Conservation (phyloP, 2,113 vertebrate species). For the Scytalopus superciliaris region DNA sequence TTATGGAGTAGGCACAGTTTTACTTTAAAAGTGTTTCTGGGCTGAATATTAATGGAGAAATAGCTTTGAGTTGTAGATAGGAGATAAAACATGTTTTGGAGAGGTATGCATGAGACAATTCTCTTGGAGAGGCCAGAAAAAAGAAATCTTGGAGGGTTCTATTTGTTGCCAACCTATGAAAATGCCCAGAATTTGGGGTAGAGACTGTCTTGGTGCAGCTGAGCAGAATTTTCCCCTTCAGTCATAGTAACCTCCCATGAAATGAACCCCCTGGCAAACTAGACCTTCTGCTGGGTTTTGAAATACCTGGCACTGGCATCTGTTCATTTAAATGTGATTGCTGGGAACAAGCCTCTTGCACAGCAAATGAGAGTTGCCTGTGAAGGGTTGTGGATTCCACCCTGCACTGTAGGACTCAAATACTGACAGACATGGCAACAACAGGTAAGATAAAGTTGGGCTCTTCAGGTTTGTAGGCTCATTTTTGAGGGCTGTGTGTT, state of each 20-base stretch:
- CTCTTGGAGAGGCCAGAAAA: background rate
- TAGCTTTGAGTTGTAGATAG: background rate
- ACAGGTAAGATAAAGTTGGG: background rate
- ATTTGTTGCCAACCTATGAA: background rate
- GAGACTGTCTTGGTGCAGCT: background rate
- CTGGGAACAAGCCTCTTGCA: background rate
- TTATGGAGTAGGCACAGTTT: background rate
- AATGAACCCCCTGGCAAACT: background rate
- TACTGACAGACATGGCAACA: rapidly evolving
- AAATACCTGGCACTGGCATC: background rate
- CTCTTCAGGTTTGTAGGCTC: background rate
- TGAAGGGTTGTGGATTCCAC: background rate
- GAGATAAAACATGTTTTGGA: background rate
- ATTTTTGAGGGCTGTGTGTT: background rate
- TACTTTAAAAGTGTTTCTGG: background rate
- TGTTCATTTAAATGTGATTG: background rate
- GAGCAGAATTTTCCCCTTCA: background rate
- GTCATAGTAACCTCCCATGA: background rate
- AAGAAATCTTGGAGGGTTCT: background rate
- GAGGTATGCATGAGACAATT: background rate
- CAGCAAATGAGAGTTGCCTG: background rate
- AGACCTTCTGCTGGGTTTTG: background rate
- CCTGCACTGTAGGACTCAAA: background rate
- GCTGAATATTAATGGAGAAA: background rate
- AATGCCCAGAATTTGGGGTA: background rate